These are phyloP conservation scores for Cydia splendana DNA, from an alignment of 1,140 invertebrate genomes.

Conservation along the genomic window DNA sequence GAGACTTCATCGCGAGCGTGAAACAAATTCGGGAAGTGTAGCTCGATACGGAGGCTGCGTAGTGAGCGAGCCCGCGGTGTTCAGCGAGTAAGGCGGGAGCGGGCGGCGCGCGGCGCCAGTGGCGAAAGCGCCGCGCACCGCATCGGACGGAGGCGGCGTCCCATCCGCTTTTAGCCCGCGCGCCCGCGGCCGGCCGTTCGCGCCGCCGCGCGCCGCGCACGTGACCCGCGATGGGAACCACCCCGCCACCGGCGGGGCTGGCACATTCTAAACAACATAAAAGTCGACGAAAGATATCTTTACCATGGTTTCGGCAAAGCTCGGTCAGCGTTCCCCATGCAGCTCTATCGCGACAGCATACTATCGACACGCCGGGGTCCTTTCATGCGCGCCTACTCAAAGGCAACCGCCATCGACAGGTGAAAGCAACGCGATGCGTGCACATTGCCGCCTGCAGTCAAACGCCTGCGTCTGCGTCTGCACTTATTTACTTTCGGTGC, in stretches of 20 bases:
- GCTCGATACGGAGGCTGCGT: slow-evolving; percentile 78
- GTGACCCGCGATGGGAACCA: slow-evolving; percentile 74
- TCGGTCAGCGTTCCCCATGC: slow-evolving; percentile 86
- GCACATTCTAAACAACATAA: slow-evolving; percentile 80
- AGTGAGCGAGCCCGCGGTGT: slow-evolving; percentile 58
- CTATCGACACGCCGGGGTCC: slow-evolving; percentile 92
- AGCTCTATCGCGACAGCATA: slow-evolving; percentile 89
- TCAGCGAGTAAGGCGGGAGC: slow-evolving; percentile 48
- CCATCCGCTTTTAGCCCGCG: slow-evolving; percentile 39
- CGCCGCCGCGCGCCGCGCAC: slow-evolving; percentile 48
- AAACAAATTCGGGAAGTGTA: slow-evolving; percentile 69
- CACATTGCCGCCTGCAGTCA: background rate
- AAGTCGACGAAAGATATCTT: slow-evolving; percentile 90
- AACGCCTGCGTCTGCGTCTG: background rate
- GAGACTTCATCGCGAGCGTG: slow-evolving; percentile 47
- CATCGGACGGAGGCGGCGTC: slow-evolving; percentile 60
- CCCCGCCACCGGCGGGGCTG: slow-evolving; percentile 76
- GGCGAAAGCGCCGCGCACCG: slow-evolving; percentile 63
- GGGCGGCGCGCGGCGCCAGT: slow-evolving; percentile 55
- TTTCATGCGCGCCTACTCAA: slow-evolving; percentile 85
- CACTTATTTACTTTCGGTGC: slow-evolving; percentile 10
- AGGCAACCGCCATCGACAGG: slow-evolving; percentile 67
- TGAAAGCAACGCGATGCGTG: slow-evolving; percentile 49
- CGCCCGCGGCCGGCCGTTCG: slow-evolving; percentile 42
- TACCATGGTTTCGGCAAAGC: slow-evolving; percentile 92